Evolutionary conservation across 2,888 invertebrate genomes (phyloP), one percentile per base, ranked within the genome.

Genomic region (Cyclophora punctaria): DNA sequence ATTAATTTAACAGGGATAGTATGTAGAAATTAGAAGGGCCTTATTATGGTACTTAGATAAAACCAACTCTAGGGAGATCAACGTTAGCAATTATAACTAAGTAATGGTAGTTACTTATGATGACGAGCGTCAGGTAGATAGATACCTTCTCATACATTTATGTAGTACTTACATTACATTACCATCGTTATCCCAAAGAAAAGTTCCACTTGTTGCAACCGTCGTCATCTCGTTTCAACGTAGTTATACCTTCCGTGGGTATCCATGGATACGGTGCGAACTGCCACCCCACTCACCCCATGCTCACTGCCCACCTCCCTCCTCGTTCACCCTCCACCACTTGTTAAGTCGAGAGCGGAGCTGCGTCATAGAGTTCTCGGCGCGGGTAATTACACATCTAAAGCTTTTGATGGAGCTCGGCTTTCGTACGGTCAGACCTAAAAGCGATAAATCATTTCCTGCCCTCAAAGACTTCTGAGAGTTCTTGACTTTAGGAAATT

Each of bases 321-420:
- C 50, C 48, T 48, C 69, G 64, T 48, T 47, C 56, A 48, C 57
- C 53, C 49, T 53, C 49, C 57, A 57, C 59, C 73, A 72, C 75
- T 75, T 74, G 70, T 75, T 73, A 76, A 78, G 73, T 74, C 66
- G 73, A 77, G 73, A 73, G 73, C 73, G 57, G 69, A 71, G 73
- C 71, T 67, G 67, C 74, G 78, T 78, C 80, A 75, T 5, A 4
- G 44, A 20, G 20, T 20, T 43, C 44, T 33, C 44, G 34, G 44
- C 71, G 66, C 71, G 81, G 76, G 79, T 82, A 86, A 84, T 87
- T 86, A 85, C 82, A 71, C 82, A 73, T 78, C 81, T 71, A 78
- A 77, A 79, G 83, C 80, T 78, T 79, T 78, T 80, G 77, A 80
- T 75, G 73, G 72, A 71, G 73, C 53, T 58, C 53, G 65, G 71